Evolutionary conservation across 2,113 vertebrate genomes (phyloP).

Genomic region (Catharus minimus): DNA sequence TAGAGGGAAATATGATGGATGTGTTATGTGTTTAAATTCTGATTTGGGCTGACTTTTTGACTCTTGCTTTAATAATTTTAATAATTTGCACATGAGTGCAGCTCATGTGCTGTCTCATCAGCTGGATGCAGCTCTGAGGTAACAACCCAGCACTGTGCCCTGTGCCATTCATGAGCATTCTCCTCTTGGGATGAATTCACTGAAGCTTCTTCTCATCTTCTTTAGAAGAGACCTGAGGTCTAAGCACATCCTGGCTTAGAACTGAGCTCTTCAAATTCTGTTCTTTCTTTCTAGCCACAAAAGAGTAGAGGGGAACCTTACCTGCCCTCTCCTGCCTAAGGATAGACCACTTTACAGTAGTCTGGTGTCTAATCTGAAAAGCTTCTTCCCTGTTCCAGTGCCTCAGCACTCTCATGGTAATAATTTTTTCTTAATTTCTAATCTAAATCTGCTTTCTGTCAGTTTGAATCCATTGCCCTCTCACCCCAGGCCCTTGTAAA

Average conservation of each 20-base stretch:
- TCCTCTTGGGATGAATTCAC: rapidly evolving
- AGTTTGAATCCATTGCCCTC: neutral
- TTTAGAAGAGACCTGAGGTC: neutral
- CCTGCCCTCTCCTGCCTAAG: neutral
- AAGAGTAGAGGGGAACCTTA: neutral
- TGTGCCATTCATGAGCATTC: neutral
- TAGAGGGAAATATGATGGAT: neutral
- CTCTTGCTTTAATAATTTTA: neutral
- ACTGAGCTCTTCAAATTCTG: neutral
- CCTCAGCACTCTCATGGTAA: neutral
- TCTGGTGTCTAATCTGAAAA: neutral
- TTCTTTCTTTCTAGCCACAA: neutral
- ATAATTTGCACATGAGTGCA: too few species aligned
- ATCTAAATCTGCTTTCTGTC: neutral
- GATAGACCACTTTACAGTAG: neutral
- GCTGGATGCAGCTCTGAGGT: neutral
- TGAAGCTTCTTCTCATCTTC: neutral
- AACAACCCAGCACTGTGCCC: neutral
- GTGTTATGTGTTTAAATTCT: neutral
- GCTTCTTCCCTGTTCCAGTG: neutral
- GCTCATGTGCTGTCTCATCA: neutral
- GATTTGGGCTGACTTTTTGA: neutral
- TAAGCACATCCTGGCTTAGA: neutral
- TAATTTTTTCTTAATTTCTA: neutral
- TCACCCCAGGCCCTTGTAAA: neutral